These are phyloP conservation scores for Siniperca undulata DNA, from an alignment of 2,797 vertebrate species.

Conservation along the genomic window DNA sequence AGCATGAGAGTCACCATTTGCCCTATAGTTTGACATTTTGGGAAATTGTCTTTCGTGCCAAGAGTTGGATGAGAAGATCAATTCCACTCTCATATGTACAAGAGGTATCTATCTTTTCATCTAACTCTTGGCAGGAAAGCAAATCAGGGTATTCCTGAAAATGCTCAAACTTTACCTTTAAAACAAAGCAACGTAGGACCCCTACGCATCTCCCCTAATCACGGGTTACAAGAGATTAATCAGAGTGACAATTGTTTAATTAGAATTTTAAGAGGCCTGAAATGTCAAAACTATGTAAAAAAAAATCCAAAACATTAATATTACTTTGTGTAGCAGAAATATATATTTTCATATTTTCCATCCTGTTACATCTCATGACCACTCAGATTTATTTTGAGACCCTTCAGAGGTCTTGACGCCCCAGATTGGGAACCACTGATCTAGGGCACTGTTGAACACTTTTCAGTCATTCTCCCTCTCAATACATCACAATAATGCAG, in stretches of 20 bases:
- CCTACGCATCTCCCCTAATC: background rate
- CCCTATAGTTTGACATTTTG: background rate
- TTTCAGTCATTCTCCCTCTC: background rate
- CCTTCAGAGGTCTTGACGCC: background rate
- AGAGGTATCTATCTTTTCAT: background rate
- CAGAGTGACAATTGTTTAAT: too few relatives aligned
- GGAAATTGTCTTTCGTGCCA: background rate
- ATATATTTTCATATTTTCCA: too few relatives aligned
- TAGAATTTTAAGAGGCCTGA: background rate
- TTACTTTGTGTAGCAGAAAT: background rate
- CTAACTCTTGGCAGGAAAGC: background rate
- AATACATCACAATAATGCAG: constrained; percentile 11
- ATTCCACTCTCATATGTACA: background rate
- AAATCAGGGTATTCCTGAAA: background rate
- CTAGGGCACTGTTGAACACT: background rate
- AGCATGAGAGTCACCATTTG: fast-evolving
- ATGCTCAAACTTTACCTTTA: background rate
- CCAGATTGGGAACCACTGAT: background rate
- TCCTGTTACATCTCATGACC: background rate
- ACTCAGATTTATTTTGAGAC: background rate
- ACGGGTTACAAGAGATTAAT: too few relatives aligned
- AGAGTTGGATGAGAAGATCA: background rate
- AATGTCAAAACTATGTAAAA: background rate
- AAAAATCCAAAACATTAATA: background rate
- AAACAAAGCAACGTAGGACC: background rate